Conservation (phyloP, 2,888 invertebrate species). For the Tetragonisca angustula region DNA sequence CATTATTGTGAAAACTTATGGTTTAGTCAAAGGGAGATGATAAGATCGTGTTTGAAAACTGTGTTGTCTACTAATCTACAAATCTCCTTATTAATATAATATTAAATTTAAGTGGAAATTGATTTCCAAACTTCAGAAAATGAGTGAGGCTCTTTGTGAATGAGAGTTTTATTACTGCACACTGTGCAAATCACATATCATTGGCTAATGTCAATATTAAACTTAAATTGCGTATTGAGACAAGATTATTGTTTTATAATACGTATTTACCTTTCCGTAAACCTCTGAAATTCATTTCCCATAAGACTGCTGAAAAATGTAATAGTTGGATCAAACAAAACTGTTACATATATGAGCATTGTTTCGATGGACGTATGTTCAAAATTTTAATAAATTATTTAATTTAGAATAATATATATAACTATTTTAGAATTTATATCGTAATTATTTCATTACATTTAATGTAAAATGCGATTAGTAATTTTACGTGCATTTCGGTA, state of each 20-base stretch:
- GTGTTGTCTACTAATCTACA: neutral
- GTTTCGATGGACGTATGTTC: neutral
- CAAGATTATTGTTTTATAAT: neutral
- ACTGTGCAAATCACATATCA: neutral
- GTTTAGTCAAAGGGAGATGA: neutral
- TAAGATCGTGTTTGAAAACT: neutral
- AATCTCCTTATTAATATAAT: conserved; percentile 11
- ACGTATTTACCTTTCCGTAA: neutral
- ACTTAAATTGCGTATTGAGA: neutral
- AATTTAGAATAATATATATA: neutral
- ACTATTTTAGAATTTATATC: no score
- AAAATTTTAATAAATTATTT: no score
- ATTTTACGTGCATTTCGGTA: neutral
- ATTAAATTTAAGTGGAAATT: neutral
- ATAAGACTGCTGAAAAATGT: neutral
- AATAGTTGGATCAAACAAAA: neutral
- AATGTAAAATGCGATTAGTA: neutral
- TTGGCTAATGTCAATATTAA: neutral
- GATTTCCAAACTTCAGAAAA: neutral
- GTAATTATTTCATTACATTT: neutral
- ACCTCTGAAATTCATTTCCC: neutral
- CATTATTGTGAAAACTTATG: neutral
- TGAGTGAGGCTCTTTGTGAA: neutral
- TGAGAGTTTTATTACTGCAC: neutral
- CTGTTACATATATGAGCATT: neutral